Evolutionary conservation across 2,797 vertebrate genomes (phyloP).

Genomic region (Ptychadena robeensis): DNA sequence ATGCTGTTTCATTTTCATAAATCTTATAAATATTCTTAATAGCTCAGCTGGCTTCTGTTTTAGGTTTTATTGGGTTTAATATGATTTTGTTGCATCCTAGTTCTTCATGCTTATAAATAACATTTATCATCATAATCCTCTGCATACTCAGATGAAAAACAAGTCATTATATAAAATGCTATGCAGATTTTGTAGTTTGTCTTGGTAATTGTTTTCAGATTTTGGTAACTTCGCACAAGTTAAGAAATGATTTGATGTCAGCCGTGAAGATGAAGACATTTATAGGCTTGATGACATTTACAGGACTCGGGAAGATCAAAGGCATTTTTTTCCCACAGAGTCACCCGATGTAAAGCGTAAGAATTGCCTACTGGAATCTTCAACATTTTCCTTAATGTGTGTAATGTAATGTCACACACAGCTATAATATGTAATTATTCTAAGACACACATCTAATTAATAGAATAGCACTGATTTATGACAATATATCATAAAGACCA

Average conservation of each 20-base stretch:
- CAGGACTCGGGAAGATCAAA: constrained; percentile 13
- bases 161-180: background rate
- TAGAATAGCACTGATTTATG: background rate
- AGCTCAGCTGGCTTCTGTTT: background rate
- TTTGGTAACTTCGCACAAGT: background rate
- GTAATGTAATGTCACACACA: constrained; percentile 19
- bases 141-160: background rate
- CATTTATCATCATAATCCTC: background rate
- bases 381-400: constrained; percentile 5
- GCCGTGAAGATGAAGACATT: constrained; percentile 5
- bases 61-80: background rate
- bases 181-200: background rate
- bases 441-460: background rate
- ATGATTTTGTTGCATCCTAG: background rate
- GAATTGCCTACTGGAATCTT: background rate
- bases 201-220: constrained; percentile 5
- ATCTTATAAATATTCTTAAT: background rate
- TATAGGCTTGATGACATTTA: constrained; percentile 34
- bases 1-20: background rate
- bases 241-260: background rate
- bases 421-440: background rate
- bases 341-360: background rate
- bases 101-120: background rate
- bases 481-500: background rate
- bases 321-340: constrained; percentile 1